Base-by-base conservation (phyloP, 2,888 invertebrate genomes). In the Idaea dimidiata region DNA sequence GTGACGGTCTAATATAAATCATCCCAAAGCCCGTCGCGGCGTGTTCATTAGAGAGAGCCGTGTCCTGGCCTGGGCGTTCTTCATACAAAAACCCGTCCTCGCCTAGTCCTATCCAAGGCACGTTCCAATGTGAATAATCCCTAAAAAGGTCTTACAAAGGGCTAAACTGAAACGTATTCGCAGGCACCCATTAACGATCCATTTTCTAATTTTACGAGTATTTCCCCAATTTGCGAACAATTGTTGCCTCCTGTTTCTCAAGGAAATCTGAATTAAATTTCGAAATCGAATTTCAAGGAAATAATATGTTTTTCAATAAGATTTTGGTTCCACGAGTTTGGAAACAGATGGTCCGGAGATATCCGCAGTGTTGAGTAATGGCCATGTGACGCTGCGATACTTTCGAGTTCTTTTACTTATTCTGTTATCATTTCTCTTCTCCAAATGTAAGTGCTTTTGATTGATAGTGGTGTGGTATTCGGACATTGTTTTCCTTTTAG, bases 281-380 rank as follows among this genome's bases (percentile, higher is more conserved):
- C 14, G 43, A 43, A 43, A 43, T 43, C 8, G 43, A 43, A 43
- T 43, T 43, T 43, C 8, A 43, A 43, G 43, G 43, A 43, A 43
- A 43, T 24, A 43, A 43, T 43, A 43, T 43, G 43, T 43, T 43
- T 43, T 43, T 43, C 43, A 43, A 43, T 43, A 43, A 43, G 43
- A 43, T 43, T 24, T 43, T 43, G 43, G 43, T 43, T 43, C 43
- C 10, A 14, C 8, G 43, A 43, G 43, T 43, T 43, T 43, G 43
- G 7, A 10, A 43, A 75, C 82, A 83, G 78, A 80, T 81, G 79
- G 73, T 73, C 64, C 67, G 65, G 64, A 70, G 72, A 72, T 63
- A 67, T 65, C 69, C 70, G 68, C 71, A 66, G 68, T 72, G 68
- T 67, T 68, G 67, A 73, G 74, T 76, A 75, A 78, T 74, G 71